Evolutionary conservation across 2,797 vertebrate species (phyloP).

Genomic region (Trichosurus vulpecula): DNA sequence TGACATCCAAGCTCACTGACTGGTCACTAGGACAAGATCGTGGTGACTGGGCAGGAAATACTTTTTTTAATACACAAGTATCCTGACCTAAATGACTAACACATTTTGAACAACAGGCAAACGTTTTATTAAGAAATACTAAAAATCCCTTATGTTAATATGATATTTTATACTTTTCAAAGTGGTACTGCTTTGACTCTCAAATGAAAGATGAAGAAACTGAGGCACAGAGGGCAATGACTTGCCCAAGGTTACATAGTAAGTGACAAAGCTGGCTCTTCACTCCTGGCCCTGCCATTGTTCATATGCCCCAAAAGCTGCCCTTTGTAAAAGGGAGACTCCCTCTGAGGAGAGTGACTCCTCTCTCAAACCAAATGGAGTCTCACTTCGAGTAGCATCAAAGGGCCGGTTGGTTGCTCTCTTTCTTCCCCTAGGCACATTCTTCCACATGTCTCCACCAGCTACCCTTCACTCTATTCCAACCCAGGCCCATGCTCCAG

Average conservation of each 20-base stretch:
- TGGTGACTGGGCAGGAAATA: not conserved
- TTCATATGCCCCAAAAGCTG: not conserved
- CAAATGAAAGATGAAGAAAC: not conserved
- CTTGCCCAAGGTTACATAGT: not conserved
- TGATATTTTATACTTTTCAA: not conserved
- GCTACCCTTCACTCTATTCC: not conserved
- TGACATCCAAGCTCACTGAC: not conserved
- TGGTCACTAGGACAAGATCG: not conserved
- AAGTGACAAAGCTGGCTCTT: not conserved
- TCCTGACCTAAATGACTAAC: not conserved
- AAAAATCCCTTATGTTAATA: too few species aligned
- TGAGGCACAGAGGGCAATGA: not conserved
- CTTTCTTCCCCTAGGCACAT: not conserved
- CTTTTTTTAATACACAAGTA: not conserved
- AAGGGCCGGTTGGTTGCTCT: not conserved
- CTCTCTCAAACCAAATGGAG: not conserved
- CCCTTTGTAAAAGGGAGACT: not conserved
- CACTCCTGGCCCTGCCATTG: too few species aligned
- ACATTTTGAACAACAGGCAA: not conserved
- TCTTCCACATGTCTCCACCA: not conserved
- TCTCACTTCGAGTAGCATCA: not conserved
- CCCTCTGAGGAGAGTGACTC: not conserved
- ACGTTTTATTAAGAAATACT: not conserved
- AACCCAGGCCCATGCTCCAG: not conserved
- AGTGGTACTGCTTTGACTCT: not conserved